phyloP scores from a whole-genome alignment of 2,888 invertebrate species.

The Chouioia cunea region DNA sequence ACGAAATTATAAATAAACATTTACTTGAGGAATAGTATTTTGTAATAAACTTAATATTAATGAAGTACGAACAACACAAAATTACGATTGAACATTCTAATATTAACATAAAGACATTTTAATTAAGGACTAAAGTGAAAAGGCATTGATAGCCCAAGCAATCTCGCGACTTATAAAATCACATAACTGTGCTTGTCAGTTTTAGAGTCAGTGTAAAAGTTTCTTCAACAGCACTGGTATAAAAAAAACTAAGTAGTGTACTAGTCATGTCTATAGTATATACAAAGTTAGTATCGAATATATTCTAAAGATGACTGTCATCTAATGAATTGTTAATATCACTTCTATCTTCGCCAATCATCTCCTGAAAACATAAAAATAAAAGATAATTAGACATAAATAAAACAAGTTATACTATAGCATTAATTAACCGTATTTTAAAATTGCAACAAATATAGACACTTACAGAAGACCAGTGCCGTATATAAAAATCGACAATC shows the following conservation, averaged over 20 bases:
- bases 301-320: slow-evolving; percentile 53
- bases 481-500: too few species aligned
- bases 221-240: slow-evolving; percentile 20
- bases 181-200: slow-evolving; percentile 36
- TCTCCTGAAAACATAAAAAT: slow-evolving; percentile 71
- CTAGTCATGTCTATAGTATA: slow-evolving; percentile 37
- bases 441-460: too few species aligned
- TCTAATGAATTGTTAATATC: slow-evolving; percentile 65
- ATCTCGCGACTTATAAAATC: slow-evolving; percentile 20
- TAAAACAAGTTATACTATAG: not conserved
- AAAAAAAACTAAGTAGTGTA: slow-evolving; percentile 24
- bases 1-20: slow-evolving; percentile 20
- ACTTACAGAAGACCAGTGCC: too few species aligned
- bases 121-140: slow-evolving; percentile 11
- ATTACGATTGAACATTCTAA: slow-evolving; percentile 1
- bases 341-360: slow-evolving; percentile 73
- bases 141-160: not conserved
- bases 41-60: not conserved
- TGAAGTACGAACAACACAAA: slow-evolving; percentile 18
- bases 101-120: slow-evolving; percentile 19
- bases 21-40: not conserved
- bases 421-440: too few species aligned
- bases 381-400: slow-evolving; percentile 30
- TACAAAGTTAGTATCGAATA: slow-evolving; percentile 23
- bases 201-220: not conserved